Base-by-base conservation (phyloP, 2,888 invertebrate species). In the Metellina segmentata region DNA sequence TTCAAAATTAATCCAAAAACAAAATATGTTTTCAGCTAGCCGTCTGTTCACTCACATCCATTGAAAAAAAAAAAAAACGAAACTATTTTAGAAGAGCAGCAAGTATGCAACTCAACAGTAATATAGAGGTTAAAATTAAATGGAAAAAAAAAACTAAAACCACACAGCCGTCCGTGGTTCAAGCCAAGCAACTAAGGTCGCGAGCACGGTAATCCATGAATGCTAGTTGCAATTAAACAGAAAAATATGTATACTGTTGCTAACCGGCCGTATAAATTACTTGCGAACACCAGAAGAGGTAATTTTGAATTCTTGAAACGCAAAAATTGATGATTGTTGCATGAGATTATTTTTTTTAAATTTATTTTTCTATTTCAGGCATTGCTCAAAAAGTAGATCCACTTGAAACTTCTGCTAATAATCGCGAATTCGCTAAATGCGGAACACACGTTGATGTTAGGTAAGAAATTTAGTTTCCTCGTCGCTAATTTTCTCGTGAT, bases 251-350 rank as follows among this genome's bases (percentile, higher is more conserved):
- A 98, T 96, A 97, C 97, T 95, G 97, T 98, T 94, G 97, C 97
- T 93, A 97, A 97, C 95, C 97, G 97, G 93, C 97, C 91, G n/a
- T 98, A 97, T 95, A 97, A 97, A 96, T 97, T 98, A 95, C 97
- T 97, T 94, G 97, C 97, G 93, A 97, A 98, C 96, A 97, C 97
- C 94, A 96, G 97, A 94, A 96, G 98, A 96, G 97, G 97, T 97
- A 94, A 95, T 94, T 52, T 69, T 53, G 16, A 34, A 7, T 77
- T 93, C 82, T 88, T 89, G 81, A 9, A n/a, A 52, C 11, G 7
- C 8, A 5, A 61, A 6, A 77, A 81, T 34, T 9, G 71, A 11
- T 13, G 7, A 53, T 34, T 74, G 51, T 48, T 48, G 51, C 34
- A 85, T 70, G 11, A 61, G 7, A 83, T 9, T 11, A 48, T 49